These are phyloP conservation scores for Ageneiosus marmoratus DNA, from an alignment of 2,113 vertebrate species.

Conservation along the genomic window DNA sequence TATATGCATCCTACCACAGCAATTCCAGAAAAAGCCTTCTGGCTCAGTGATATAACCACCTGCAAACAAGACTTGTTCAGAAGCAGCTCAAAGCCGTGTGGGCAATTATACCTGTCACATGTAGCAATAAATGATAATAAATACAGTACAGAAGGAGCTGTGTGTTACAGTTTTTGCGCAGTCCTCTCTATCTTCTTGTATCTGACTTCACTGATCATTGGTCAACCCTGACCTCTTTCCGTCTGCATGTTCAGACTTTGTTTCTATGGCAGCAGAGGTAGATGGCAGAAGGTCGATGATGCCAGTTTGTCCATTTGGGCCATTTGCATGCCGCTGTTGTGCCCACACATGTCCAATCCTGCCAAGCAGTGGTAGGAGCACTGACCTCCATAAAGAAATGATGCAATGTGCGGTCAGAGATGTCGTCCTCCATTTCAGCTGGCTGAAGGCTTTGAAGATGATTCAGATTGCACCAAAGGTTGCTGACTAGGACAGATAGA, in stretches of 20 bases:
- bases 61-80: slow-evolving; percentile 20
- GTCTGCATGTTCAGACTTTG: neutral
- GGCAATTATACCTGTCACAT: neutral
- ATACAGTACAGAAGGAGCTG: neutral
- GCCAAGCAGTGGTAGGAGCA: neutral
- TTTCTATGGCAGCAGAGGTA: slow-evolving; percentile 54
- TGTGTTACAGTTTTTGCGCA: neutral
- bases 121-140: slow-evolving; percentile 1
- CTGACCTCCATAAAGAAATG: slow-evolving; percentile 29
- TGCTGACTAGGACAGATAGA: neutral
- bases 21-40: slow-evolving; percentile 21
- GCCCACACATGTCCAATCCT: slow-evolving; percentile 8
- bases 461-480: neutral
- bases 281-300: slow-evolving; percentile 40
- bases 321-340: slow-evolving; percentile 39
- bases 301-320: slow-evolving; percentile 35
- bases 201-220: slow-evolving; percentile 1
- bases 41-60: neutral
- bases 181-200: neutral
- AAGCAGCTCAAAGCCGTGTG: slow-evolving; percentile 4
- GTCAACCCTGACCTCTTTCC: slow-evolving; percentile 26
- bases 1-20: slow-evolving; percentile 12
- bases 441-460: neutral
- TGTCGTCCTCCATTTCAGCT: neutral
- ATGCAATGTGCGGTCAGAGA: slow-evolving; percentile 40